A percentile compares a stretch with the other conserved stretches of the same genome.
These are phyloP conservation scores for Augiades crinisus DNA, from an alignment of 2,888 invertebrate genomes.

Conservation along the genomic window DNA sequence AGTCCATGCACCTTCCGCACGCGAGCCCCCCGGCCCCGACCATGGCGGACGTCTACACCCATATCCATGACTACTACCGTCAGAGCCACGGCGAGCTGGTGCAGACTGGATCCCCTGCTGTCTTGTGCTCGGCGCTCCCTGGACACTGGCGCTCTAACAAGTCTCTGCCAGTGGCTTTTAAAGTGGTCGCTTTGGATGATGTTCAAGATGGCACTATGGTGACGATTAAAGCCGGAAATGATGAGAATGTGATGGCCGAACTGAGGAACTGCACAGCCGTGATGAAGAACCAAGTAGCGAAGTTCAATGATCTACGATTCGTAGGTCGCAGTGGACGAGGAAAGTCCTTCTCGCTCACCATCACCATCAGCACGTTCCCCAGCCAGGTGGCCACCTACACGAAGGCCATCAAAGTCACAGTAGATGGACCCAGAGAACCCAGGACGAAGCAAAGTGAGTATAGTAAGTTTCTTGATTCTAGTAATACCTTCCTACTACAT, in stretches of 20 bases:
- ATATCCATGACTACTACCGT: slow-evolving; percentile 89
- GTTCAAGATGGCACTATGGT: slow-evolving; percentile 97
- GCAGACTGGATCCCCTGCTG: slow-evolving; percentile 96
- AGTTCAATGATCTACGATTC: slow-evolving; percentile 98
- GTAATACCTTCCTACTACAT: slow-evolving; percentile 4
- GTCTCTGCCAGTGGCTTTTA: slow-evolving; percentile 97
- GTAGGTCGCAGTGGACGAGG: slow-evolving; percentile 98
- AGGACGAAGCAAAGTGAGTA: slow-evolving; percentile 97
- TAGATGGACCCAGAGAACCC: slow-evolving; percentile 99
- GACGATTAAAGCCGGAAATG: slow-evolving; percentile 97
- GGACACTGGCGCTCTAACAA: slow-evolving; percentile 99
- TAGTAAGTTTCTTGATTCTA: slow-evolving; percentile 20
- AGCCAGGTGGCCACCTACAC: slow-evolving; percentile 95
- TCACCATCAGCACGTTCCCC: slow-evolving; percentile 90
- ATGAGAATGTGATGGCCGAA: slow-evolving; percentile 98
- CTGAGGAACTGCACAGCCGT: slow-evolving; percentile 95
- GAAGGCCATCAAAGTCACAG: slow-evolving; percentile 99
- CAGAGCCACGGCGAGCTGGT: slow-evolving; percentile 96
- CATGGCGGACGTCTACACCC: slow-evolving; percentile 88
- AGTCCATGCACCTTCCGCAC: slow-evolving; percentile 86
- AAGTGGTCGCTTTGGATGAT: slow-evolving; percentile 96
- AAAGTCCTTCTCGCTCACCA: slow-evolving; percentile 96
- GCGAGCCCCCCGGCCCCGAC: slow-evolving; percentile 80
- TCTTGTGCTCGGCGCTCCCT: slow-evolving; percentile 96
- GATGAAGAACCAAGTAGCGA: slow-evolving; percentile 99